Evolutionary conservation across 2,113 vertebrate species (phyloP), one percentile per base, ranked within the genome.

Genomic region (Sceloporus tristichus): DNA sequence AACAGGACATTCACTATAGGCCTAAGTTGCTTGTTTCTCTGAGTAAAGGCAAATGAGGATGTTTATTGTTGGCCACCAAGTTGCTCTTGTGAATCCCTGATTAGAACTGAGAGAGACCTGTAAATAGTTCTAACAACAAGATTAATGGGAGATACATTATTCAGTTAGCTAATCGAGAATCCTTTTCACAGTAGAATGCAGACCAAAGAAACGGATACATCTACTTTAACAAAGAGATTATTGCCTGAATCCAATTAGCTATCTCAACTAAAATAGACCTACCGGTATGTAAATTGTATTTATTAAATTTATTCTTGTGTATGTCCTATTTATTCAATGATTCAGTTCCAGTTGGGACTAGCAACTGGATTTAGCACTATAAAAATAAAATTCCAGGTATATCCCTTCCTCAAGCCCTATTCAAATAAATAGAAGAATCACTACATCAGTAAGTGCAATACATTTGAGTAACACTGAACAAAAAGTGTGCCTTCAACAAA

Each of bases 41-140:
- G 77, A 79, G 19, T 8, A 53, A 79, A 53, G 48, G 77, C 9
- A 79, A n/a, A 65, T 8, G 59, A 56, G 4, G 42, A 18, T 84
- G 23, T 59, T 27, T 85, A 76, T 9, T 71, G 23, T 21, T 27
- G 66, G 4, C 2, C 70, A 56, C 29, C 83, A 85, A 74, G 54
- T 23, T 76, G 54, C n/a, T 85, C n/a, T 76, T 75, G 71, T 56
- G 54, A 75, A 85, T 62, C 23, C 83, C 73, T 85, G 71, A 62
- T 40, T 85, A 25, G 7, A 74, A 54, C 11, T 27, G 27, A 75
- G 34, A 9, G 29, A 27, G n/a, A 54, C 19, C 83, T 85, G 38
- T 62, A 59, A 75, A 34, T 40, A 34, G 27, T 19, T 1, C 48
- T 73, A 84, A 75, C 21, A 27, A 27, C 25, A 53, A 85, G 53